Conservation (phyloP, 2,797 vertebrate genomes). For the Siniperca obscura region DNA sequence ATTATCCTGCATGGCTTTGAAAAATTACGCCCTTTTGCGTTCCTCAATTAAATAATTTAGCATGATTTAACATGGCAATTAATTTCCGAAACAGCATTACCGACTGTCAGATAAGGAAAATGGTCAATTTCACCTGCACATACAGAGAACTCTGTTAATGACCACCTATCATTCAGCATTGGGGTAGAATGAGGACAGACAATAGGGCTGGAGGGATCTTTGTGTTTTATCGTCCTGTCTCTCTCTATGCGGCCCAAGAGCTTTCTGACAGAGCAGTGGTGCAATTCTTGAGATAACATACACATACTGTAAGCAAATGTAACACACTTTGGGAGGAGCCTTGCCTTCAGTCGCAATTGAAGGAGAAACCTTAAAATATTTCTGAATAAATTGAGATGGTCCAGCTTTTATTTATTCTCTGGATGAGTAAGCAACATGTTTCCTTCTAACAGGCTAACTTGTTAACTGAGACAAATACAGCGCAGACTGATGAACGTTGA, state of each 20-base stretch:
- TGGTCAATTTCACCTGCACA: constrained; percentile 58
- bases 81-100: constrained; percentile 38
- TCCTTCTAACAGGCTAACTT: neutral
- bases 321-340: neutral
- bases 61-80: constrained; percentile 67
- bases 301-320: constrained; percentile 2
- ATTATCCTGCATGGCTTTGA: constrained; percentile 44
- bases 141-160: constrained; percentile 38
- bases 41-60: constrained; percentile 58
- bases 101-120: constrained; percentile 50
- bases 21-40: constrained; percentile 48
- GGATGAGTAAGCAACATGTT: neutral
- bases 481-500: neutral
- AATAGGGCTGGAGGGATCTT: constrained; percentile 34
- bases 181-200: constrained; percentile 44
- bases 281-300: constrained; percentile 15
- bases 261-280: constrained; percentile 22
- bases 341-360: neutral
- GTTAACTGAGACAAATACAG: neutral
- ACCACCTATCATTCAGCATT: constrained; percentile 49
- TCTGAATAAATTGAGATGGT: neutral
- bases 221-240: constrained; percentile 46
- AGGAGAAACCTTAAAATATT: neutral
- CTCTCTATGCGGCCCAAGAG: constrained; percentile 16
- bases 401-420: neutral